phyloP scores from a whole-genome alignment of 2,113 vertebrate genomes.

The Pachypanchax playfairii region DNA sequence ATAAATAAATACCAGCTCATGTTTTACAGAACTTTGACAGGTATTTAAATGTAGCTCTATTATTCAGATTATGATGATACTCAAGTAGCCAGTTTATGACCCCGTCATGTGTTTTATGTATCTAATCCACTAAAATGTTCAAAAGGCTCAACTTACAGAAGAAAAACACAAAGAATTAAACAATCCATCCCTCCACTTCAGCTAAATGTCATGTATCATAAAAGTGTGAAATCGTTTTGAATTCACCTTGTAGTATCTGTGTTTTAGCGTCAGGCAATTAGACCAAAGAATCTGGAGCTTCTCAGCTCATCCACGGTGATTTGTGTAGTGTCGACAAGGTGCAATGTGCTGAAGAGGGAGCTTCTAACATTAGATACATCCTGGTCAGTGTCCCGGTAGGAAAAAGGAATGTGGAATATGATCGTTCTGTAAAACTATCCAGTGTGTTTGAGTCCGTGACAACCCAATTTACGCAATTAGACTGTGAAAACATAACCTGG shows the following conservation, averaged over 20 bases:
- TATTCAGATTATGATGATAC: too few species aligned
- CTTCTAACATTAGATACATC: slow-evolving; percentile 71
- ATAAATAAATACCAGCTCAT: background rate
- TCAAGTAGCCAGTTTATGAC: too few species aligned
- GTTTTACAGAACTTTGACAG: too few species aligned
- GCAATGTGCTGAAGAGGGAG: slow-evolving; percentile 62
- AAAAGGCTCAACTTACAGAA: background rate
- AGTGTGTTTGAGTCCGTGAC: slow-evolving; percentile 31
- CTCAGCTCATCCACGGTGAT: slow-evolving; percentile 22
- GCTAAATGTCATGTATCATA: slow-evolving; percentile 26
- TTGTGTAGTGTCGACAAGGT: slow-evolving; percentile 58
- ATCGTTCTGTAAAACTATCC: slow-evolving; percentile 54
- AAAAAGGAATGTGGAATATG: slow-evolving; percentile 55
- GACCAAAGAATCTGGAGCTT: slow-evolving; percentile 35
- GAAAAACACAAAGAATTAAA: background rate
- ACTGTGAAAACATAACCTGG: slow-evolving; percentile 10
- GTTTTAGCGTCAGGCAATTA: background rate
- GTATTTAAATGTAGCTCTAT: too few species aligned
- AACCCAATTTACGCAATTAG: slow-evolving; percentile 19
- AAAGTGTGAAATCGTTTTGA: slow-evolving; percentile 39
- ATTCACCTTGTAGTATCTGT: background rate
- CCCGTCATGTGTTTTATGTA: background rate
- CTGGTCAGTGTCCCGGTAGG: slow-evolving; percentile 61
- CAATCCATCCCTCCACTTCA: background rate
- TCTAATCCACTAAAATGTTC: background rate